Conservation (phyloP, 2,797 vertebrate genomes). For the Sylvia borin region DNA sequence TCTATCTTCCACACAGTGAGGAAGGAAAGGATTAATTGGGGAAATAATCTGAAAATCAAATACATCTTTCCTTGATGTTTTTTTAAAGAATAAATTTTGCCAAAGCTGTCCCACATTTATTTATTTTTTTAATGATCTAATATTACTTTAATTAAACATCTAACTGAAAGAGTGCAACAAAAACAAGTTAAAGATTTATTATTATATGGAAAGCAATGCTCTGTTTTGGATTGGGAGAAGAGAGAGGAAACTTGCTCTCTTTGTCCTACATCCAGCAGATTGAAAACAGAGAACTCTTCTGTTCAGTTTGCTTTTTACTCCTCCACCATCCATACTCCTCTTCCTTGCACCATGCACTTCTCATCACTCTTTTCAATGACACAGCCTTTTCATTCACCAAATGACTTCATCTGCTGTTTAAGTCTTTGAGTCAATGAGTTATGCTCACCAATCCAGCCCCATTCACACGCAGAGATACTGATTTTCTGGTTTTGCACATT, state of each 20-base stretch:
- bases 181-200: neutral
- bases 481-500: neutral
- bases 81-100: neutral
- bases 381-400: neutral
- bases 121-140: neutral
- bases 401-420: neutral
- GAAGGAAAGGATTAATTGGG: neutral
- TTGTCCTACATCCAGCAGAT: neutral
- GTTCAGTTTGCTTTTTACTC: neutral
- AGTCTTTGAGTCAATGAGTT: neutral
- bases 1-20: neutral
- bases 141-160: neutral
- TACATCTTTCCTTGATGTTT: neutral
- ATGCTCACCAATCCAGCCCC: neutral
- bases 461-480: rapidly evolving
- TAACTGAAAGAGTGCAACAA: neutral
- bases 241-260: neutral
- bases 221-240: neutral
- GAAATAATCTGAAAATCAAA: constrained; percentile 16
- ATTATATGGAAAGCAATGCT: neutral
- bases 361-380: neutral
- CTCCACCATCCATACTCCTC: neutral
- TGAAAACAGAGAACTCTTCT: neutral
- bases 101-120: neutral
- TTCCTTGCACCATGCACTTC: neutral